These are phyloP conservation scores for Oxygymnocypris stewartii DNA, from an alignment of 2,113 vertebrate genomes.

Conservation along the genomic window DNA sequence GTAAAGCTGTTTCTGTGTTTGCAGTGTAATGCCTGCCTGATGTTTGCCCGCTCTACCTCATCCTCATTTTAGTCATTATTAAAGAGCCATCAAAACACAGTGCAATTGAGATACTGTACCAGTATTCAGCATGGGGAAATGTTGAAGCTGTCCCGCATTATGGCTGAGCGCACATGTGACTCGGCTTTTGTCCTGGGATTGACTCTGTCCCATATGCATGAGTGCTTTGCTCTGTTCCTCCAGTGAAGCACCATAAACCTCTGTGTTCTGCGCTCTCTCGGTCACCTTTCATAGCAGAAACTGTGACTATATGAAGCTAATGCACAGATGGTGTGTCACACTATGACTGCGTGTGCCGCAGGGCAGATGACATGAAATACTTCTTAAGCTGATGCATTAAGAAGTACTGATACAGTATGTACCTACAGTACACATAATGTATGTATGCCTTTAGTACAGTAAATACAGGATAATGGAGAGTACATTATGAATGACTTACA, in stretches of 20 bases:
- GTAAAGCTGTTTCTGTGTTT: neutral
- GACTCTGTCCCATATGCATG: neutral
- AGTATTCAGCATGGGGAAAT: neutral
- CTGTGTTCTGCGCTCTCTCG: neutral
- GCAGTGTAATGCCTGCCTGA: neutral
- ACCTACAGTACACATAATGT: neutral
- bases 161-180: conserved; percentile 1
- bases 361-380: neutral
- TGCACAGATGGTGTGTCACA: neutral
- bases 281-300: neutral
- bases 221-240: neutral
- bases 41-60: neutral
- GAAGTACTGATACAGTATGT: neutral
- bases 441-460: neutral
- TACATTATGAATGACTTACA: neutral
- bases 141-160: neutral
- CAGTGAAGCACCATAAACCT: neutral
- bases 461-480: neutral
- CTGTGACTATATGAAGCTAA: neutral
- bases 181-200: neutral
- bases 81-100: neutral
- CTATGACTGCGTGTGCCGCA: neutral
- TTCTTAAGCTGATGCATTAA: neutral
- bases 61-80: neutral
- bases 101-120: neutral